Base-by-base conservation (phyloP, 2,797 vertebrate species). In the Periparus ater region DNA sequence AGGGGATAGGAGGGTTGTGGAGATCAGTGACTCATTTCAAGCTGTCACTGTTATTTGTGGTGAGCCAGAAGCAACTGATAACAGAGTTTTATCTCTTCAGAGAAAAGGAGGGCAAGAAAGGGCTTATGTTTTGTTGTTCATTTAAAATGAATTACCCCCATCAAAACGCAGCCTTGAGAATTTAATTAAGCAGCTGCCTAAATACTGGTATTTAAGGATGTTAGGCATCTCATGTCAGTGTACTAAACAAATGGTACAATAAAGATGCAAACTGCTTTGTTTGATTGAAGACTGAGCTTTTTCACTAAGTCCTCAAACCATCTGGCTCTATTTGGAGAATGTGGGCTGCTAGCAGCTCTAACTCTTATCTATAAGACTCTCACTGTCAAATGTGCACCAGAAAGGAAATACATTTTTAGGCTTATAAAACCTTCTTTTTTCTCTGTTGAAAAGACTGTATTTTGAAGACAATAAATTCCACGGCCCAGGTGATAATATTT, bases 151-250 rank as follows among this genome's bases (percentile, higher is more conserved):
- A 96, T 96, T 95, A 81, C 84, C 91, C 65, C 72, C 89, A 96
- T 94, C 88, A 95, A 97, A 96, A 97, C 65, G 73, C 83, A 96
- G 66, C 95, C 96, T 96, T 91, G 96, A 97, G 85, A 96, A 97
- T 96, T 97, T 98, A 97, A 97, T 97, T 96, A 97, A 97, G 92
- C 93, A 97, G 93, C 91, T 94, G 94, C 91, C 95, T 96, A 96
- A 97, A 93, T 90, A 88, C 89, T 89, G 90, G 87, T 94, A 89
- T 96, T 95, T 96, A 85, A 94, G 95, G 90, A 96, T 95, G 93
- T 85, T 85, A 96, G 85, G 85, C 60, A 85, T 51, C 84, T 70
- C 42, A 12, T 96, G 95, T 97, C 97, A 97, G 88, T 8, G 13
- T 87, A 91, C 96, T 93, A 93, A 98, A 97, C 97, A 98, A 98